Evolutionary conservation across 2,888 invertebrate species (phyloP).

Genomic region (Chymomyza procnemis): DNA sequence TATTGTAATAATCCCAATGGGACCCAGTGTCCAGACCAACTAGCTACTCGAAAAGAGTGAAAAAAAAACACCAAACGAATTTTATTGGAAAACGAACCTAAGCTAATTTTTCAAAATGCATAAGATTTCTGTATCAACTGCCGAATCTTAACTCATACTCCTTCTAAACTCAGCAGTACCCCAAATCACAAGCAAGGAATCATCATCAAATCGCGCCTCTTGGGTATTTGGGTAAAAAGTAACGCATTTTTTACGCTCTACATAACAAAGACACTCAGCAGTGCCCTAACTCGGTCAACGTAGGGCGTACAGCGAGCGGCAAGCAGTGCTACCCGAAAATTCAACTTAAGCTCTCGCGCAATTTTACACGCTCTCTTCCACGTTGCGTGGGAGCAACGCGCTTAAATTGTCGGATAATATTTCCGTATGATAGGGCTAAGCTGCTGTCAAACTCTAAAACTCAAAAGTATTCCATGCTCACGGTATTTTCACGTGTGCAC

Average conservation of each 20-base stretch:
- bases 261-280: conserved; percentile 1
- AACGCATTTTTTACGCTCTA: neutral
- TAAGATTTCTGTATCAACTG: conserved; percentile 77
- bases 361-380: neutral
- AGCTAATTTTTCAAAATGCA: conserved; percentile 15
- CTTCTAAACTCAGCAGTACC: conserved; percentile 75
- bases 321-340: conserved; percentile 1
- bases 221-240: neutral
- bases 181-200: conserved; percentile 14
- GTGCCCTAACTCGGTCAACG: neutral
- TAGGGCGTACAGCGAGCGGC: conserved; percentile 27
- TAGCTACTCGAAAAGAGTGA: conserved; percentile 3
- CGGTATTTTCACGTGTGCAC: neutral
- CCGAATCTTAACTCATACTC: conserved; percentile 78
- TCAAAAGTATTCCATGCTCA: too few relatives aligned
- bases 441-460: conserved; percentile 25
- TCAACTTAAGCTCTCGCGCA: neutral
- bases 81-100: conserved; percentile 10
- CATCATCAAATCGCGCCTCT: neutral
- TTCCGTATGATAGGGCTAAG: conserved; percentile 17
- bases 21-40: neutral
- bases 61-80: conserved; percentile 32
- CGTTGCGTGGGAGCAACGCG: neutral
- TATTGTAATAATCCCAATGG: conserved; percentile 21
- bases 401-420: conserved; percentile 52